phyloP scores from a whole-genome alignment of 2,113 vertebrate species.

The Corydoras maculifer region DNA sequence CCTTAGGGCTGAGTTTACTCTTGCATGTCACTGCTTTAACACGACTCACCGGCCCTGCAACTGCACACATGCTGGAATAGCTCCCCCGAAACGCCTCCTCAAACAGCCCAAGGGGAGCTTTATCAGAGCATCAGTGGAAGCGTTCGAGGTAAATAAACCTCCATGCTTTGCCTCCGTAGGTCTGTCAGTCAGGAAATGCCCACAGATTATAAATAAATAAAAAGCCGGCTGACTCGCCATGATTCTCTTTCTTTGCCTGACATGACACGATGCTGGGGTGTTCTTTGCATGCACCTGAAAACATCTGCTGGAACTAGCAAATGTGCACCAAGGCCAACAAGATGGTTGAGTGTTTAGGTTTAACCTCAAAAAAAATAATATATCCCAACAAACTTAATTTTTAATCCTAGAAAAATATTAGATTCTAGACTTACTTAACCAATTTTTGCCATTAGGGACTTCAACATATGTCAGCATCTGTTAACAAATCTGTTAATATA shows the following conservation, averaged over 20 bases:
- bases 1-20: conserved; percentile 47
- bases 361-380: too few relatives aligned
- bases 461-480: too few relatives aligned
- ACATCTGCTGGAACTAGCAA: conserved; percentile 59
- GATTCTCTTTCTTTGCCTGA: conserved; percentile 69
- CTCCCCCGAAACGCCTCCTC: conserved; percentile 14
- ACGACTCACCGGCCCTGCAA: conserved; percentile 39
- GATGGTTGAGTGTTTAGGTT: too few relatives aligned
- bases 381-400: too few relatives aligned
- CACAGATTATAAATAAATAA: conserved; percentile 58
- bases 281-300: conserved; percentile 51
- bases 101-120: conserved; percentile 42
- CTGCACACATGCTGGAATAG: conserved; percentile 20
- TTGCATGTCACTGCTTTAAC: conserved; percentile 51
- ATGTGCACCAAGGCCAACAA: conserved; percentile 13
- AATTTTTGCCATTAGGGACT: too few relatives aligned
- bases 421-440: too few relatives aligned
- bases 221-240: conserved; percentile 42
- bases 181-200: conserved; percentile 56
- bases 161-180: conserved; percentile 47
- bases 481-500: too few relatives aligned
- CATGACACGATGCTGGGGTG: conserved; percentile 62
- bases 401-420: too few relatives aligned
- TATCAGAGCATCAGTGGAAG: conserved; percentile 22
- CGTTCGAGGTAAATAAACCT: conserved; percentile 43